Evolutionary conservation across 2,888 invertebrate genomes (phyloP), one percentile per base, ranked within the genome.

Genomic region (Drosophila neotestacea): DNA sequence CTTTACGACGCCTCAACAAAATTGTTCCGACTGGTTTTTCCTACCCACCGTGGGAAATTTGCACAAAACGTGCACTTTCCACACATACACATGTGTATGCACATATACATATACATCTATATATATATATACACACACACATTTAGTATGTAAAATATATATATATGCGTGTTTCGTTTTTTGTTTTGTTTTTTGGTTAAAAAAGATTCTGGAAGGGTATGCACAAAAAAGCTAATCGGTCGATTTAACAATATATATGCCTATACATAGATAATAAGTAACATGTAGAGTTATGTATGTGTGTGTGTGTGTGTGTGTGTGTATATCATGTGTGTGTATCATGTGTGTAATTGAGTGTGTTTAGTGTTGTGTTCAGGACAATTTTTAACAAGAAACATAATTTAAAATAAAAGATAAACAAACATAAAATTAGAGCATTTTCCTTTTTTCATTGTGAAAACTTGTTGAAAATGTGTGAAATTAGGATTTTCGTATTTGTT

Each of bases 231-330:
- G 81, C 77, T 83, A 86, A 77, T 83, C 67, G 77, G 66, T 85
- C 68, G 77, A 77, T 80, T 77, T 88, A 83, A 88, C 82, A 88
- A 76, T 85, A 88, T 70, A 69, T 79, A 85, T 63, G 69, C 50
- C 77, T 82, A 87, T 87, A 61, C 56, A 72, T 87, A 88, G 88
- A 83, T 83, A 86, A 86, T 83, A 82, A 86, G 73, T 88, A 88
- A 88, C 87, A 83, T 83, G 71, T 79, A 64, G 59, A 55, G 39
- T 38, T 47, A 9, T 50, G 11, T 46, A 32, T 58, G 22, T 73
- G 28, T 54, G 32, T 75, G 6, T 55, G 16, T 70, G 27, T 58
- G 13, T 54, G 28, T 47, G n/a, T 50, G 34, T 63, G 32, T 63
- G 30, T 16, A 16, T 16, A 16, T 16, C 1, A 16, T 52, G 32